A percentile compares a stretch with the other conserved stretches of the same genome.
These are phyloP conservation scores for Elaphurus davidianus DNA, from an alignment of 2,113 vertebrate genomes.

Conservation along the genomic window DNA sequence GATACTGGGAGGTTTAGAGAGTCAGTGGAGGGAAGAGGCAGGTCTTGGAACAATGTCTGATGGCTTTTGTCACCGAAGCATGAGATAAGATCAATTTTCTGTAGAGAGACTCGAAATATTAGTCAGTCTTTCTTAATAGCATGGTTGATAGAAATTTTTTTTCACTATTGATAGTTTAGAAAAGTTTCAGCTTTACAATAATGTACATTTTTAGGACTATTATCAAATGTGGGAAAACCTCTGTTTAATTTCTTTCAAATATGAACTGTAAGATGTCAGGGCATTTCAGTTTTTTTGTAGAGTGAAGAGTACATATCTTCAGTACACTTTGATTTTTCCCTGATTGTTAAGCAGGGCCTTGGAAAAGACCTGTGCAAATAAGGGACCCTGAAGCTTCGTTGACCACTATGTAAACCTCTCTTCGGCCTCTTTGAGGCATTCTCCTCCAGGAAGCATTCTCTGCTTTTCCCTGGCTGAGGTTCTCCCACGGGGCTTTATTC, in stretches of 20 bases:
- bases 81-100: background rate
- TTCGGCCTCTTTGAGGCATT: background rate
- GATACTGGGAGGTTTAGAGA: background rate
- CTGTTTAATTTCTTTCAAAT: slow-evolving; percentile 12
- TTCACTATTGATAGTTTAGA: background rate
- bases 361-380: background rate
- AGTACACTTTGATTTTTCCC: background rate
- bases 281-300: slow-evolving; percentile 25
- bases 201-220: slow-evolving; percentile 6
- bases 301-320: background rate
- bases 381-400: background rate
- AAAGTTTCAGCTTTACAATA: slow-evolving; percentile 29
- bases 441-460: slow-evolving; percentile 10
- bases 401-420: background rate
- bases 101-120: slow-evolving; percentile 35
- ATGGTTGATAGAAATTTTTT: background rate
- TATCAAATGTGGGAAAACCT: background rate
- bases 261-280: background rate
- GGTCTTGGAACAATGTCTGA: background rate
- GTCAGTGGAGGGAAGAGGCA: background rate
- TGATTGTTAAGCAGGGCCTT: background rate
- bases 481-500: background rate
- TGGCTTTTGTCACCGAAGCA: background rate
- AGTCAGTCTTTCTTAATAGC: background rate
- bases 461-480: background rate